These are phyloP conservation scores for Cyphomyrus discorhynchus DNA, from an alignment of 2,113 vertebrate genomes.

Conservation along the genomic window DNA sequence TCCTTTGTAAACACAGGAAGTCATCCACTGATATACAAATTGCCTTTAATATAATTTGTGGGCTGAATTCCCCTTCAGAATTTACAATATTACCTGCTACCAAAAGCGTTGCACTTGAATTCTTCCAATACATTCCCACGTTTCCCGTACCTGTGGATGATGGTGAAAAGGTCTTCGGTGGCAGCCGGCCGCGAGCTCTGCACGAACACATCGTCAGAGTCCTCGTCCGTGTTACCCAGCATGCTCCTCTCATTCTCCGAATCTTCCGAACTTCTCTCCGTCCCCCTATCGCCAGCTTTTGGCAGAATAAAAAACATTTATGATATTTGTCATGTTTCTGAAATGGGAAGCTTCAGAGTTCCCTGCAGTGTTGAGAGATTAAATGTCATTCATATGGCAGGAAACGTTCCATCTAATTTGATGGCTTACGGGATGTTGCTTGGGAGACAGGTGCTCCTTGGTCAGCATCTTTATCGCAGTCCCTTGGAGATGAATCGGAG, in stretches of 20 bases:
- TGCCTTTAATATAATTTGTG: not conserved
- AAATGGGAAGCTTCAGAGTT: not conserved
- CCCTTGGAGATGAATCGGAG: not conserved
- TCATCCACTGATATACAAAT: not conserved
- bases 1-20: not conserved
- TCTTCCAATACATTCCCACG: too few relatives aligned
- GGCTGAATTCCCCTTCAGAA: not conserved
- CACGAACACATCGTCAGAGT: slow-evolving; percentile 74
- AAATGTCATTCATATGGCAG: not conserved
- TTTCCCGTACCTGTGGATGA: slow-evolving; percentile 74
- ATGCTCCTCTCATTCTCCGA: slow-evolving; percentile 54
- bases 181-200: slow-evolving; percentile 53
- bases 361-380: not conserved
- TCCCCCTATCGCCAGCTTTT: not conserved
- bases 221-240: slow-evolving; percentile 65
- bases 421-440: not conserved
- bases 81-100: not conserved
- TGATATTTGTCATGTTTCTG: not conserved
- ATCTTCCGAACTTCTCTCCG: slow-evolving; percentile 38
- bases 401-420: not conserved
- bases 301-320: not conserved
- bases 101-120: not conserved
- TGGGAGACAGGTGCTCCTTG: not conserved
- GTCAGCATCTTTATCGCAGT: not conserved
- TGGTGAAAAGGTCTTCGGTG: slow-evolving; percentile 79